phyloP scores from a whole-genome alignment of 2,888 invertebrate species.

The Sussaba pulchella region DNA sequence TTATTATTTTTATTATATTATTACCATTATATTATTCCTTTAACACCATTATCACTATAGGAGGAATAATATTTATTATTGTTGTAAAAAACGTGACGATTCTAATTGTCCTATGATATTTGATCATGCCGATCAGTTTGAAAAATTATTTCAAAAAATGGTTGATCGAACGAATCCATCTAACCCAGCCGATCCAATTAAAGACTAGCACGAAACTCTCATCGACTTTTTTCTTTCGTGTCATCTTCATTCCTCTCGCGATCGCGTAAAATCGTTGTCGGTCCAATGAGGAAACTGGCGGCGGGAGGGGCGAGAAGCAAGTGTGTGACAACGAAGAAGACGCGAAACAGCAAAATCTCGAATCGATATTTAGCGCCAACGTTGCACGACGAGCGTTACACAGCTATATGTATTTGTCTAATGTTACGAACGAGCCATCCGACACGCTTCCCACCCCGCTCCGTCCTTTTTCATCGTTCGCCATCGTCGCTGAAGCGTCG shows the following conservation, averaged over 20 bases:
- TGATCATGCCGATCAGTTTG: too few species aligned
- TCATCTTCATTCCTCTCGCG: slow-evolving; percentile 1
- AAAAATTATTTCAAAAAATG: too few species aligned
- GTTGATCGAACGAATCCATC: too few species aligned
- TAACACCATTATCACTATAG: too few species aligned
- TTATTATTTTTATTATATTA: too few species aligned
- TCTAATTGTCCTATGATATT: too few species aligned
- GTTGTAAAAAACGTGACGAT: too few species aligned
- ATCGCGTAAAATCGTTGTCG: slow-evolving; percentile 61
- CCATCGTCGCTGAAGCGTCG: neutral
- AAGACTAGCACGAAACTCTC: slow-evolving; percentile 46
- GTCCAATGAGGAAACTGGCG: slow-evolving; percentile 24
- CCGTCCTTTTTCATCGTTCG: slow-evolving; percentile 1
- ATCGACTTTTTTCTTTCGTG: slow-evolving; percentile 30
- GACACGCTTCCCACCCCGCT: slow-evolving; percentile 42
- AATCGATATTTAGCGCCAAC: slow-evolving; percentile 66
- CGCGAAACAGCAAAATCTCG: slow-evolving; percentile 43
- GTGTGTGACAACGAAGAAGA: slow-evolving; percentile 41
- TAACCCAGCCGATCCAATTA: too few species aligned
- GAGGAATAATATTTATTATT: too few species aligned
- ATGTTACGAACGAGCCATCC: slow-evolving; percentile 64
- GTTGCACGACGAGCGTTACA: slow-evolving; percentile 48
- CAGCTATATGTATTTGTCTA: slow-evolving; percentile 60
- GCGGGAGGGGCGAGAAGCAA: neutral
- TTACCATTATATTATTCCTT: too few species aligned